A percentile compares a stretch with the other conserved stretches of the same genome.
Evolutionary conservation across 2,888 invertebrate species (phyloP).

Genomic region (Pristionchus arcanus): DNA sequence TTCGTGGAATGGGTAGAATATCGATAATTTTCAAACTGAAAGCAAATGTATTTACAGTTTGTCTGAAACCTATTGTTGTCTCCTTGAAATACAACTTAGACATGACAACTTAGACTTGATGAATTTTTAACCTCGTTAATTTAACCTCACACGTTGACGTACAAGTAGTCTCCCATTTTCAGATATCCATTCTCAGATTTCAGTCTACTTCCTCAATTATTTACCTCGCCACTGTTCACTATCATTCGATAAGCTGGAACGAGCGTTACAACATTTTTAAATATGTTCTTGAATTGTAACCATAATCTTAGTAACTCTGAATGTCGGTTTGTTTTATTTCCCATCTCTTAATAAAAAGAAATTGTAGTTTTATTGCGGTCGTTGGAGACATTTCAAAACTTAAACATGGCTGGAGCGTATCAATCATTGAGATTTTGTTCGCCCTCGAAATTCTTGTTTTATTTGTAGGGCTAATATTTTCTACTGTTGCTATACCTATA

Average conservation of each 20-base stretch:
- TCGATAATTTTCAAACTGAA: too few species aligned
- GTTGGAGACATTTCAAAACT: neutral
- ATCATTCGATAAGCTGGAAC: neutral
- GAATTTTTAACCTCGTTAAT: too few species aligned
- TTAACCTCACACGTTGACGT: too few species aligned
- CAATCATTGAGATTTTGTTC: neutral
- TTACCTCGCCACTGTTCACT: too few species aligned
- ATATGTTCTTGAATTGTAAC: neutral
- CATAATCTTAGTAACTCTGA: neutral
- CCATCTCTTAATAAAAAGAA: neutral
- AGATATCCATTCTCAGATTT: too few species aligned
- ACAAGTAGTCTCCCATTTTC: too few species aligned
- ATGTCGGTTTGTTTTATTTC: neutral
- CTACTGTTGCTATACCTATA: neutral
- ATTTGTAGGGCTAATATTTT: neutral
- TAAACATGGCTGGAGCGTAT: neutral
- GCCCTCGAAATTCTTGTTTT: neutral
- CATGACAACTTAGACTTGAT: too few species aligned
- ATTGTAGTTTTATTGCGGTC: neutral
- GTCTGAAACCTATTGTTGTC: too few species aligned
- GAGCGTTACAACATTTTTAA: neutral
- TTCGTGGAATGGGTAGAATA: too few species aligned
- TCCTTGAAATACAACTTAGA: too few species aligned
- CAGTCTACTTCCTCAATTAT: too few species aligned
- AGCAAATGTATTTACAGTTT: too few species aligned